A percentile compares a stretch with the other conserved stretches of the same genome.
phyloP scores from a whole-genome alignment of 2,113 vertebrate species.

The Vidua chalybeata region DNA sequence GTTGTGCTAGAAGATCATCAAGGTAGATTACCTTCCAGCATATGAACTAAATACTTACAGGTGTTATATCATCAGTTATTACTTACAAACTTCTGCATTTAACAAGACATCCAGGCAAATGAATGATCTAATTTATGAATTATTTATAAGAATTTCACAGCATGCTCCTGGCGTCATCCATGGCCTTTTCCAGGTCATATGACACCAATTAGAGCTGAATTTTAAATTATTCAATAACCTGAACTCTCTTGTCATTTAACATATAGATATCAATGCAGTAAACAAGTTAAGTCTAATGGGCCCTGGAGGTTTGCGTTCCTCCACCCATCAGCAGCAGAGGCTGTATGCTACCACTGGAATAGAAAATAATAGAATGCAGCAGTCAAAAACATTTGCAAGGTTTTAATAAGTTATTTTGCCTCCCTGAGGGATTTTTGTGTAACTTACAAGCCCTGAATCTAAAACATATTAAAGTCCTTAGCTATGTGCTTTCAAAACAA shows the following conservation, averaged over 20 bases:
- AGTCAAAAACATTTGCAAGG: conserved; percentile 72
- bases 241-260: conserved; percentile 87
- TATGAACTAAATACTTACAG: conserved; percentile 85
- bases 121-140: conserved; percentile 82
- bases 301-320: conserved; percentile 74
- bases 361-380: conserved; percentile 74
- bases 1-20: conserved; percentile 81
- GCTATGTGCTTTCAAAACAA: conserved; percentile 70
- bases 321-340: conserved; percentile 63
- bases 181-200: conserved; percentile 84
- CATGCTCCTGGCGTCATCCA: conserved; percentile 80
- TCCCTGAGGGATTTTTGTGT: conserved; percentile 69
- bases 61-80: conserved; percentile 82
- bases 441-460: conserved; percentile 73
- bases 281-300: conserved; percentile 86
- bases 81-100: conserved; percentile 82
- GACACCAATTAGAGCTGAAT: conserved; percentile 86
- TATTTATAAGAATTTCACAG: conserved; percentile 83
- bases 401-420: conserved; percentile 77
- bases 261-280: conserved; percentile 85
- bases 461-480: conserved; percentile 77
- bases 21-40: conserved; percentile 82
- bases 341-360: conserved; percentile 60
- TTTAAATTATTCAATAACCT: conserved; percentile 87
- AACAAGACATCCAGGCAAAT: conserved; percentile 79